phyloP scores from a whole-genome alignment of 2,797 vertebrate species.

The Anabas testudineus region DNA sequence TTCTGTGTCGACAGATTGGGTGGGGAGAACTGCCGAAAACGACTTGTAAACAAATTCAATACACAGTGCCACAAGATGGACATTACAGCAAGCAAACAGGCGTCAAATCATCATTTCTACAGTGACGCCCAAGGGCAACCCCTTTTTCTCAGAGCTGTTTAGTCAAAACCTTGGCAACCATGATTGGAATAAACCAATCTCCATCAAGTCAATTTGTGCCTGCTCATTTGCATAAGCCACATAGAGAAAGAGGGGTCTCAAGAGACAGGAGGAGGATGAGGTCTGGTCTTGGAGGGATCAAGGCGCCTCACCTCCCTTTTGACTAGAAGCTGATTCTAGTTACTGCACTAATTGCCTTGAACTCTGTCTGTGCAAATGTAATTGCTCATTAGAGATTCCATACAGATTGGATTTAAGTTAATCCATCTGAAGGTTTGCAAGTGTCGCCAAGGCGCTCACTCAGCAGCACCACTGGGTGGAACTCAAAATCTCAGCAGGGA shows the following conservation, averaged over 20 bases:
- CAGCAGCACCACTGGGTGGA: slow-evolving; percentile 30
- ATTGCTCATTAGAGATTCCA: slow-evolving; percentile 81
- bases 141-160: slow-evolving; percentile 56
- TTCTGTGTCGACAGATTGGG: slow-evolving; percentile 38
- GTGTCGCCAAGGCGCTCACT: slow-evolving; percentile 52
- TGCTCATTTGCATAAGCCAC: slow-evolving; percentile 71
- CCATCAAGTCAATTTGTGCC: slow-evolving; percentile 74
- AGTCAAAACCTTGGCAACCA: slow-evolving; percentile 54
- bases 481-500: slow-evolving; percentile 42
- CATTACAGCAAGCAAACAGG: slow-evolving; percentile 34
- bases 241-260: slow-evolving; percentile 50
- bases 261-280: slow-evolving; percentile 53
- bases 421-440: slow-evolving; percentile 68
- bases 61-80: slow-evolving; percentile 40
- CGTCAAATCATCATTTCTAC: slow-evolving; percentile 59
- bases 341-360: slow-evolving; percentile 75
- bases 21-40: slow-evolving; percentile 28
- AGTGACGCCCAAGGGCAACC: slow-evolving; percentile 52
- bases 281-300: slow-evolving; percentile 70
- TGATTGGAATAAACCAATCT: slow-evolving; percentile 74
- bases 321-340: slow-evolving; percentile 70
- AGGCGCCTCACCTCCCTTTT: slow-evolving; percentile 69
- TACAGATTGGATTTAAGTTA: slow-evolving; percentile 73
- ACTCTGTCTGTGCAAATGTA: slow-evolving; percentile 65
- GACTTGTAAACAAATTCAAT: slow-evolving; percentile 68